These are phyloP conservation scores for Leptestheria dahalacensis DNA, from an alignment of 1,140 invertebrate species.

Conservation along the genomic window DNA sequence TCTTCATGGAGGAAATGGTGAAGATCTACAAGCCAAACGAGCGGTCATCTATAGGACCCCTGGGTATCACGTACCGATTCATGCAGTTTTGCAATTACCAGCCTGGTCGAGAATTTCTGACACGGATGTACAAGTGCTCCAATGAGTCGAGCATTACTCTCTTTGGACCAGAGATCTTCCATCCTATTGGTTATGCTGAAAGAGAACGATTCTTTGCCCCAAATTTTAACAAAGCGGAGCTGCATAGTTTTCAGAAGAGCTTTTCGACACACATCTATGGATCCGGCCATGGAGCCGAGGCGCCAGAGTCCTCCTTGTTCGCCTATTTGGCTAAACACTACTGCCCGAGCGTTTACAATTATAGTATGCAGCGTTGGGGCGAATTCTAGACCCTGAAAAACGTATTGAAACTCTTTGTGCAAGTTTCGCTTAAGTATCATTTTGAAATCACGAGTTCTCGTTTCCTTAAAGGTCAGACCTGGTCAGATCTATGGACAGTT, in stretches of 20 bases:
- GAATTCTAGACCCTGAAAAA: neutral
- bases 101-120: slow-evolving; percentile 18
- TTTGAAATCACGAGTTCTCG: neutral
- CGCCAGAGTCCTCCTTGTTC: neutral
- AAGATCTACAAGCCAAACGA: neutral
- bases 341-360: neutral
- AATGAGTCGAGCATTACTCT: neutral
- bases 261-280: neutral
- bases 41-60: neutral
- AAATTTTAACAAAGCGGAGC: neutral
- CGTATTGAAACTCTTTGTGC: neutral
- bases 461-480: too few species aligned
- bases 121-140: neutral
- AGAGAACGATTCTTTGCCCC: neutral
- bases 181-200: neutral
- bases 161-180: neutral
- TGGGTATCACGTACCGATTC: neutral
- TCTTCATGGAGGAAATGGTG: neutral
- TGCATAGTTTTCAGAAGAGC: neutral
- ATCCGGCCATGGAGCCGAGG: neutral
- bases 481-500: too few species aligned
- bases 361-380: slow-evolving; percentile 1
- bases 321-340: neutral
- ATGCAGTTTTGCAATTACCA: neutral
- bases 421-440: slow-evolving; percentile 3